These are phyloP conservation scores for Leptopterna dolabrata DNA, from an alignment of 2,888 invertebrate species.

Conservation along the genomic window DNA sequence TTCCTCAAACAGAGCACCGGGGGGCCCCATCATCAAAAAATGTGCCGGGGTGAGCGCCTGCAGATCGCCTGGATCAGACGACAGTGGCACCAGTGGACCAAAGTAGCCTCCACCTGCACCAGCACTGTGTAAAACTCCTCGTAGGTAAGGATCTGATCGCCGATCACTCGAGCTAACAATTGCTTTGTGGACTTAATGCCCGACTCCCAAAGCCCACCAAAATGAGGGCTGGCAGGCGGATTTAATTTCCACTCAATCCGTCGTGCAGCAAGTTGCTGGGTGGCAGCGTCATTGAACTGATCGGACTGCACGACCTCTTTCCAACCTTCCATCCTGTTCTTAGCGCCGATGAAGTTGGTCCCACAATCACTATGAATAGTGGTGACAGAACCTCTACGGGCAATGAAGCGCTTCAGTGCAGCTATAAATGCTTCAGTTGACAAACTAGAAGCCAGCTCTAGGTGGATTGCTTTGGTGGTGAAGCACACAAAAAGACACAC, in stretches of 20 bases:
- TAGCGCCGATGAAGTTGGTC: no score
- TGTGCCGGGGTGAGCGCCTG: slow-evolving; percentile 41
- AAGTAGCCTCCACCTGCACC: no score
- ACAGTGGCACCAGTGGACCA: slow-evolving; percentile 17
- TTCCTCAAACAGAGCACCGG: background rate
- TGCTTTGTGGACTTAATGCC: background rate
- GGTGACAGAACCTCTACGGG: slow-evolving; percentile 62
- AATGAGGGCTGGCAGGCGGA: no score
- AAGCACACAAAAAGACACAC: slow-evolving; percentile 63
- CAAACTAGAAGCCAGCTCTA: slow-evolving; percentile 59
- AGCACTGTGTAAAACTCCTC: no score
- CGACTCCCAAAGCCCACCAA: no score
- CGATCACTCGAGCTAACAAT: background rate
- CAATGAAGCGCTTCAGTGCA: slow-evolving; percentile 58
- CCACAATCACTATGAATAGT: no score
- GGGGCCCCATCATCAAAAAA: slow-evolving; percentile 35
- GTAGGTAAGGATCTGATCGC: no score
- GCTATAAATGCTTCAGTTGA: slow-evolving; percentile 60
- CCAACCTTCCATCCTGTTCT: background rate
- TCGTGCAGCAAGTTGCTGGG: background rate
- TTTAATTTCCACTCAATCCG: slow-evolving; percentile 2
- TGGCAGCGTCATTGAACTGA: background rate
- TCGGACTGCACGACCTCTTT: background rate
- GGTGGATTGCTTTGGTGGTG: slow-evolving; percentile 60
- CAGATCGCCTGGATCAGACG: slow-evolving; percentile 25